phyloP scores from a whole-genome alignment of 2,888 invertebrate species.

The Zelleria hepariella region DNA sequence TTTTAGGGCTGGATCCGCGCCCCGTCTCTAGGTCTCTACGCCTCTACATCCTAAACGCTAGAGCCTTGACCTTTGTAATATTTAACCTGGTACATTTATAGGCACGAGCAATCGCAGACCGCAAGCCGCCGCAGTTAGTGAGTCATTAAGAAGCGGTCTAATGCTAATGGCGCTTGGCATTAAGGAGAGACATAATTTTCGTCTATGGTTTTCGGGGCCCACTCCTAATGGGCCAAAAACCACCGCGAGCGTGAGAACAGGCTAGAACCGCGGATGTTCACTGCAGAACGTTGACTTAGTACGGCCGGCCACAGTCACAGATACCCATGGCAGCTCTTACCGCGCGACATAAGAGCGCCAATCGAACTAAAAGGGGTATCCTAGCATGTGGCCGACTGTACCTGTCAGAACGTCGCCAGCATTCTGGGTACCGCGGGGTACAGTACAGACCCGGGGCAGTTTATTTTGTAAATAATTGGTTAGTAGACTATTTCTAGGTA shows the following conservation, averaged over 20 bases:
- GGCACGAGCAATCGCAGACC: background rate
- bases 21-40: no score
- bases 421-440: no score
- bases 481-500: no score
- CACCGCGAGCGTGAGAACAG: slow-evolving; percentile 34
- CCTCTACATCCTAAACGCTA: background rate
- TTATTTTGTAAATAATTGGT: no score
- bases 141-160: background rate
- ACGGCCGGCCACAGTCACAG: no score
- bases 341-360: no score
- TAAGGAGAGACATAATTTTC: background rate
- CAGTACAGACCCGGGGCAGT: no score
- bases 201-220: background rate
- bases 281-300: background rate
- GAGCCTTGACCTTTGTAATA: background rate
- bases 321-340: no score
- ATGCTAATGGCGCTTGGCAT: background rate
- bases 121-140: background rate
- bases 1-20: no score
- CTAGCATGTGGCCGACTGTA: no score
- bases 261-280: slow-evolving; percentile 3
- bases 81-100: background rate
- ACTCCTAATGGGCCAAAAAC: slow-evolving; percentile 15
- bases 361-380: no score
- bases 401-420: no score